phyloP scores from a whole-genome alignment of 2,888 invertebrate species.

The Aporophyla lueneburgensis region DNA sequence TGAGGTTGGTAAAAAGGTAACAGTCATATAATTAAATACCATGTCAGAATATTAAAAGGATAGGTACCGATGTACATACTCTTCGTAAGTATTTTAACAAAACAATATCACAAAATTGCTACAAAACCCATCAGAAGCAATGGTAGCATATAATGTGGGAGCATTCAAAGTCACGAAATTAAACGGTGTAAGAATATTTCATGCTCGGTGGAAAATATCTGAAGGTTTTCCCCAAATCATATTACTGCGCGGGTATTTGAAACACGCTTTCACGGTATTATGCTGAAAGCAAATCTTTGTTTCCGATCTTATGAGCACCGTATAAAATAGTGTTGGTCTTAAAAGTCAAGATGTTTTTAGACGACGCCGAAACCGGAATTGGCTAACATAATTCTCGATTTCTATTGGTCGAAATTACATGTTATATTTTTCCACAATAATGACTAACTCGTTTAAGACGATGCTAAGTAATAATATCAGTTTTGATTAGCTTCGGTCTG shows the following conservation, averaged over 20 bases:
- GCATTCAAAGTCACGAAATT: slow-evolving; percentile 20
- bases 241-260: slow-evolving; percentile 45
- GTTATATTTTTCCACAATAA: no score
- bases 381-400: no score
- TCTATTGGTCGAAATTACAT: no score
- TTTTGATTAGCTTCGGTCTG: no score
- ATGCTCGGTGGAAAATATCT: slow-evolving; percentile 13
- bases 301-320: slow-evolving; percentile 49
- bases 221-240: slow-evolving; percentile 36
- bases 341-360: not conserved
- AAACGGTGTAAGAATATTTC: slow-evolving; percentile 8
- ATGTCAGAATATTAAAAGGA: no score
- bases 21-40: not conserved
- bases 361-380: slow-evolving; percentile 10
- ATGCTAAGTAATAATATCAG: no score
- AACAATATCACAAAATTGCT: not conserved
- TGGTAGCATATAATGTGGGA: not conserved
- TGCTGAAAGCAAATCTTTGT: slow-evolving; percentile 60
- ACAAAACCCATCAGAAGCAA: not conserved
- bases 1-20: not conserved
- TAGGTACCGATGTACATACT: no score
- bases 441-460: no score
- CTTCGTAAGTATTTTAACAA: not conserved
- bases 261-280: slow-evolving; percentile 44
- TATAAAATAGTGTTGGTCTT: slow-evolving; percentile 34